Evolutionary conservation across 2,888 invertebrate genomes (phyloP).

Genomic region (Bombylius discolor): DNA sequence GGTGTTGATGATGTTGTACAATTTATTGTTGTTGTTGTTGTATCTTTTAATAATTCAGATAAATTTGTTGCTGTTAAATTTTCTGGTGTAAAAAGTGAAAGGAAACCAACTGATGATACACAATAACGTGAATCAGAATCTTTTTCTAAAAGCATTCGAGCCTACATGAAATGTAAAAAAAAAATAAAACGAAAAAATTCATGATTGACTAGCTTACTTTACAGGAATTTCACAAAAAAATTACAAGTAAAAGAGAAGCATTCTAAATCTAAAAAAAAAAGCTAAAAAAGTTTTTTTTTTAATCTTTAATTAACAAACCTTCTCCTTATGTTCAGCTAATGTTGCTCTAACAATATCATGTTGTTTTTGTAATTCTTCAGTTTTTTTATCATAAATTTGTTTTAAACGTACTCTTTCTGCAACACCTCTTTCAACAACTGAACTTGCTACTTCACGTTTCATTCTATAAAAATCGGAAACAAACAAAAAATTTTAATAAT

Average conservation of each 20-base stretch:
- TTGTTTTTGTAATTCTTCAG: conserved; percentile 59
- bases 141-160: conserved; percentile 35
- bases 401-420: conserved; percentile 73
- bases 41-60: neutral
- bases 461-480: conserved; percentile 21
- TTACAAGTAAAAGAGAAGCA: too few species aligned
- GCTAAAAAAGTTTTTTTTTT: neutral
- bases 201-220: too few species aligned
- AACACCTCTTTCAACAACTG: conserved; percentile 75
- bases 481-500: neutral
- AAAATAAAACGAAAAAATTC: neutral
- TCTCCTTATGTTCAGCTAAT: conserved; percentile 51
- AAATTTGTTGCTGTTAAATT: neutral
- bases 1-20: conserved; percentile 7
- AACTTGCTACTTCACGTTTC: conserved; percentile 37
- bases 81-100: conserved; percentile 27
- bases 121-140: conserved; percentile 32
- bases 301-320: conserved; percentile 34
- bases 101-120: conserved; percentile 30
- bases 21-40: conserved; percentile 3
- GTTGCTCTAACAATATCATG: conserved; percentile 64
- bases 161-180: conserved; percentile 18
- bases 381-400: conserved; percentile 60
- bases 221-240: too few species aligned
- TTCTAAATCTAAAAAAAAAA: too few species aligned